Conservation (phyloP, 2,113 vertebrate species). For the Sakesphorus luctuosus region DNA sequence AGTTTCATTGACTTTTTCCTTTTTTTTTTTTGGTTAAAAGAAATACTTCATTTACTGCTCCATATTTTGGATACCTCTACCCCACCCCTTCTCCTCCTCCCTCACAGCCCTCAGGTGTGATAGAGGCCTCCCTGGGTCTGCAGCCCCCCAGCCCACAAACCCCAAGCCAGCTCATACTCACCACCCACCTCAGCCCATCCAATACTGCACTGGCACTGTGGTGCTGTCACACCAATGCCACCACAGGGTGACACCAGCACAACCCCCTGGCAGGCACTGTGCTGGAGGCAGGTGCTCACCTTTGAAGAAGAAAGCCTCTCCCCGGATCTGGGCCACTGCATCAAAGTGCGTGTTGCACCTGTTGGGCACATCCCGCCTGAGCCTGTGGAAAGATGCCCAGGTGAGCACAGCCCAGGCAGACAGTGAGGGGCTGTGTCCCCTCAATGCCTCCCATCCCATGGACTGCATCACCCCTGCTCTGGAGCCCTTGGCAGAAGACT, state of each 20-base stretch:
- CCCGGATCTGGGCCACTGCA: slow-evolving; percentile 95
- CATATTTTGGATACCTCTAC: neutral
- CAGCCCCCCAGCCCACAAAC: neutral
- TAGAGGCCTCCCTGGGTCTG: neutral
- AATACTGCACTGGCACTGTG: accelerated
- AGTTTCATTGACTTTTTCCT: neutral
- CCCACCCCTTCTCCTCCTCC: neutral
- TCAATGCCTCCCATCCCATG: accelerated
- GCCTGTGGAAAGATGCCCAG: slow-evolving; percentile 68
- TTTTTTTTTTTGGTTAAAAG: neutral
- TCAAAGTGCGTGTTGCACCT: slow-evolving; percentile 91
- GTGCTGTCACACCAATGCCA: too few relatives aligned
- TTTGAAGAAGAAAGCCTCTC: slow-evolving; percentile 99
- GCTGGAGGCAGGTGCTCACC: slow-evolving; percentile 63
- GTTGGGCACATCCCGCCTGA: slow-evolving; percentile 83
- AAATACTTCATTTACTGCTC: neutral
- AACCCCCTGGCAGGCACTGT: accelerated
- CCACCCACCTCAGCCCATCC: accelerated
- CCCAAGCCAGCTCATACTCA: neutral
- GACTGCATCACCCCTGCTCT: neutral
- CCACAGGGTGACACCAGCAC: accelerated
- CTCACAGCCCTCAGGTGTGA: accelerated
- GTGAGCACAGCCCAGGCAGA: neutral
- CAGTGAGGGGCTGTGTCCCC: accelerated
- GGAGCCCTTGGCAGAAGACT: neutral